Conservation (phyloP, 1,140 invertebrate genomes). For the Phortica variegata region DNA sequence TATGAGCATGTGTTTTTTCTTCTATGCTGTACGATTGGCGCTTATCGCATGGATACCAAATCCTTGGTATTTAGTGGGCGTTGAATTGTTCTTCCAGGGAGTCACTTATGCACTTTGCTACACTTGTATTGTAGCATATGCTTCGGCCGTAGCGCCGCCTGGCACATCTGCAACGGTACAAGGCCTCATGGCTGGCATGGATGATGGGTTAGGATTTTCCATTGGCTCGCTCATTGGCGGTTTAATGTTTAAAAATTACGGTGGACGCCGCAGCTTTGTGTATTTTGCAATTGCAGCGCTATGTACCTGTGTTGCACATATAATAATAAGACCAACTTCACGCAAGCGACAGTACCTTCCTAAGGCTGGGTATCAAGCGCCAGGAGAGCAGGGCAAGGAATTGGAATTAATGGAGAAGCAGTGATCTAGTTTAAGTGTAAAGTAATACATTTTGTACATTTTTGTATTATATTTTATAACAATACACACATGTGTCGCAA, state of each 20-base stretch:
- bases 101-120: constrained; percentile 78
- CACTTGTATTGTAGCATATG: constrained; percentile 75
- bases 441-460: too few relatives aligned
- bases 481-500: too few relatives aligned
- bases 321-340: constrained; percentile 41
- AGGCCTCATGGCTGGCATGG: constrained; percentile 78
- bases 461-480: too few relatives aligned
- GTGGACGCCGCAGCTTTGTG: constrained; percentile 61
- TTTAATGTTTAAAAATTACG: constrained; percentile 61
- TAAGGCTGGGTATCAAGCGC: constrained; percentile 36
- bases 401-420: background rate
- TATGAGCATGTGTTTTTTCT: constrained; percentile 70
- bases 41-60: constrained; percentile 70
- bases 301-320: constrained; percentile 60
- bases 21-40: constrained; percentile 67
- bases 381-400: constrained; percentile 28
- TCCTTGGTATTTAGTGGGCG: constrained; percentile 72
- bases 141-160: constrained; percentile 70
- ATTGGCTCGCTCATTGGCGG: constrained; percentile 66
- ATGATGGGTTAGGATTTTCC: constrained; percentile 73
- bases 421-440: too few relatives aligned
- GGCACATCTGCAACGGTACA: constrained; percentile 80
- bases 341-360: constrained; percentile 44
- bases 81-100: constrained; percentile 75
- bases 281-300: constrained; percentile 61